These are phyloP conservation scores for Erannis defoliaria DNA, from an alignment of 2,888 invertebrate genomes.

Conservation along the genomic window DNA sequence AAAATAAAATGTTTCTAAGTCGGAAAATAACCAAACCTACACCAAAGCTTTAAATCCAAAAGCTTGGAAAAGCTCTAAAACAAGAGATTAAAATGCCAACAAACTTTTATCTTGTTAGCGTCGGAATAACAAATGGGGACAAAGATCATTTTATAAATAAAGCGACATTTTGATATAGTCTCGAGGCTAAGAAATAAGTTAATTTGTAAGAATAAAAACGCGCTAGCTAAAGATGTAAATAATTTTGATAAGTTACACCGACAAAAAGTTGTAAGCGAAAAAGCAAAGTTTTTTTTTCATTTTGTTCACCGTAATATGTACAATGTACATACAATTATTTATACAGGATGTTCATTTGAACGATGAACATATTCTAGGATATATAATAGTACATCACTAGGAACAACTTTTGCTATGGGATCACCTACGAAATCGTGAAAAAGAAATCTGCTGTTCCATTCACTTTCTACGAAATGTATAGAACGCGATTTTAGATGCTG, in stretches of 20 bases:
- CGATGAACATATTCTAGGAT: no score
- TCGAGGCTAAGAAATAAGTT: neutral
- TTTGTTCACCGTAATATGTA: no score
- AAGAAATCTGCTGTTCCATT: no score
- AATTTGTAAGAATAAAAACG: constrained; percentile 3
- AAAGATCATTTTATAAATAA: constrained; percentile 37
- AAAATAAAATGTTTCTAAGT: neutral
- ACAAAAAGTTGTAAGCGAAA: neutral
- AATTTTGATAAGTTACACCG: neutral
- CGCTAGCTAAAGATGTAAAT: neutral
- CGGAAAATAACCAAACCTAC: constrained; percentile 7
- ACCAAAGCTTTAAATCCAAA: constrained; percentile 16
- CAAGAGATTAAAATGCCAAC: constrained; percentile 45
- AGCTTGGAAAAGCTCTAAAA: constrained; percentile 34
- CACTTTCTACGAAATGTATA: no score
- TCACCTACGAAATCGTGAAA: no score
- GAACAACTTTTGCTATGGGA: no score
- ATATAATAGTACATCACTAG: no score
- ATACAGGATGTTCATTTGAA: no score
- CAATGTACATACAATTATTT: no score
- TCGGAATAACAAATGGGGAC: constrained; percentile 44
- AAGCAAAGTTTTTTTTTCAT: neutral
- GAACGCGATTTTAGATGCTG: no score
- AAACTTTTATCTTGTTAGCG: constrained; percentile 49
- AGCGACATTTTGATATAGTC: constrained; percentile 21